A percentile compares a stretch with the other conserved stretches of the same genome.
phyloP scores from a whole-genome alignment of 1,140 invertebrate genomes.

The Cryptotermes secundus region DNA sequence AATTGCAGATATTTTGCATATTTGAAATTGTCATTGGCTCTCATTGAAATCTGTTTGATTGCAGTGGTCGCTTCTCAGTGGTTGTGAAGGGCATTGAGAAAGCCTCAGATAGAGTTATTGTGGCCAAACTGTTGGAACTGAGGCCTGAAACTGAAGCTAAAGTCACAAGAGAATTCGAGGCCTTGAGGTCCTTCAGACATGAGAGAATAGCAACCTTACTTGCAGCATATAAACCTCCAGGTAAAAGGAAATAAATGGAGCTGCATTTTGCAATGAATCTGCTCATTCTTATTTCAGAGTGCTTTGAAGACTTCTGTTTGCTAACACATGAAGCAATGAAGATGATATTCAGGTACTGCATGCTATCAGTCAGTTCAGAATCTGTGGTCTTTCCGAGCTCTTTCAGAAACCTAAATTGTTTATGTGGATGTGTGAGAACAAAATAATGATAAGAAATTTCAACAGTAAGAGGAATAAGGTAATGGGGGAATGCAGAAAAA shows the following conservation, averaged over 20 bases:
- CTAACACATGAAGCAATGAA: too few species aligned
- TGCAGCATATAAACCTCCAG: conserved; percentile 66
- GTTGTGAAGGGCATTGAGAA: conserved; percentile 82
- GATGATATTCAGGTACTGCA: too few species aligned
- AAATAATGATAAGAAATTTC: too few species aligned
- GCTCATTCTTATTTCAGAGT: too few species aligned
- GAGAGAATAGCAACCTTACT: conserved; percentile 77
- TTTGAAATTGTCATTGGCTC: not conserved
- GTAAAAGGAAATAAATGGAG: not conserved
- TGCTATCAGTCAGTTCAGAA: too few species aligned
- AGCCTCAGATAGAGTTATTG: conserved; percentile 61
- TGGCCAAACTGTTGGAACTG: conserved; percentile 78
- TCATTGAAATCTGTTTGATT: conserved; percentile 26
- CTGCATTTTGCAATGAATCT: too few species aligned
- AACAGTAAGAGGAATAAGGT: too few species aligned
- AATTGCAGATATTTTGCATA: not conserved
- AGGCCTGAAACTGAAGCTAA: conserved; percentile 59
- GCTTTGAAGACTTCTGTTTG: too few species aligned
- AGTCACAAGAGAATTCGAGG: conserved; percentile 71
- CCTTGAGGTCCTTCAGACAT: conserved; percentile 75
- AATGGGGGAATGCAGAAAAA: too few species aligned
- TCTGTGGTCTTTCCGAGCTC: too few species aligned
- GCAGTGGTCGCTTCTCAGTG: conserved; percentile 79
- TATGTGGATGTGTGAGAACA: too few species aligned
- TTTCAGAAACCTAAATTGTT: too few species aligned